Conservation (phyloP, 2,113 vertebrate genomes). For the Prochilodus magdalenae region DNA sequence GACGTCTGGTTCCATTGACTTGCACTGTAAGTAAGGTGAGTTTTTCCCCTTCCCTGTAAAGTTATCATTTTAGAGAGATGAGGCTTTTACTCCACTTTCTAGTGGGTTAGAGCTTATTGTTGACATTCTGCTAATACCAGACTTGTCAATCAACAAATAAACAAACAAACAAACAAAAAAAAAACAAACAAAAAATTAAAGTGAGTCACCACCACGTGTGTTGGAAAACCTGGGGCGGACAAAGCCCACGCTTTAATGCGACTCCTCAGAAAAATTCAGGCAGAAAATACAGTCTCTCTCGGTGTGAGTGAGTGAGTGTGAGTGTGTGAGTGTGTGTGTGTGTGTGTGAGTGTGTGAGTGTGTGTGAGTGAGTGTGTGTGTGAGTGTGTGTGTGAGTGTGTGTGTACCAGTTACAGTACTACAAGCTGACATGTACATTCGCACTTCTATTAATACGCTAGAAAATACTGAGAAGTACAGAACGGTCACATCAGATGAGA, state of each 20-base stretch:
- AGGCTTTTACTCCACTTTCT: no score
- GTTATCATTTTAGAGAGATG: no score
- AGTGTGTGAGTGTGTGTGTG: no score
- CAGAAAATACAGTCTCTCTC: conserved; percentile 76
- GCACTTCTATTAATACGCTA: conserved; percentile 61
- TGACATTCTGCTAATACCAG: background rate
- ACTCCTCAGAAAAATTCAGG: conserved; percentile 73
- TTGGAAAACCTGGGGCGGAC: conserved; percentile 74
- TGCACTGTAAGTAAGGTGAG: no score
- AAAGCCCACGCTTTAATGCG: conserved; percentile 74
- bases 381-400: no score
- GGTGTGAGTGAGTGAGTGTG: no score
- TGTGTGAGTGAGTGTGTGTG: no score
- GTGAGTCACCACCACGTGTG: background rate
- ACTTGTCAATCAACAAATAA: background rate
- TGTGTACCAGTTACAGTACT: conserved; percentile 54
- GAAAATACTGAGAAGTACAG: conserved; percentile 75
- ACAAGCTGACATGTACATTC: conserved; percentile 61
- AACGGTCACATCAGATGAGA: conserved; percentile 65
- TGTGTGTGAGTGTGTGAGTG: no score
- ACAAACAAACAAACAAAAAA: background rate
- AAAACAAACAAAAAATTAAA: no score
- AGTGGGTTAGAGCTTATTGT: no score
- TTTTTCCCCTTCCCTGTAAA: no score
- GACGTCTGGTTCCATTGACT: no score